phyloP scores from a whole-genome alignment of 2,113 vertebrate genomes.

The Chlamydotis undulata region DNA sequence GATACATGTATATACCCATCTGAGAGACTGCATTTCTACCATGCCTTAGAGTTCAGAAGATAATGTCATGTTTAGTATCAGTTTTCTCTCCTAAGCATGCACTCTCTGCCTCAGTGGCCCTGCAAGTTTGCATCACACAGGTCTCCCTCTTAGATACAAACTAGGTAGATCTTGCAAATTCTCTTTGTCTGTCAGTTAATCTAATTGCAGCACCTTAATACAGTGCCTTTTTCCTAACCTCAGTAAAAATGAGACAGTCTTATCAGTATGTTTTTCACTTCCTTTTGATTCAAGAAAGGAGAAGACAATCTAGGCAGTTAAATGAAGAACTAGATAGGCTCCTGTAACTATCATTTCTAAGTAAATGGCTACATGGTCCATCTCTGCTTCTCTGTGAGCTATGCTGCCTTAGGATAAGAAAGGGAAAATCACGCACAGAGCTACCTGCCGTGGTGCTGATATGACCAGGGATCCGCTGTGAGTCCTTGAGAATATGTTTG shows the following conservation, averaged over 20 bases:
- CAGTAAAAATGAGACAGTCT: background rate
- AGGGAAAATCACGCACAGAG: background rate
- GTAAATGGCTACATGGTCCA: background rate
- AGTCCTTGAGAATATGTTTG: background rate
- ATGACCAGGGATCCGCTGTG: accelerated
- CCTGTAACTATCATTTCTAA: background rate
- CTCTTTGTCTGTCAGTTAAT: background rate
- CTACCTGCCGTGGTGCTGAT: background rate
- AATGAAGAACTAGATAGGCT: background rate
- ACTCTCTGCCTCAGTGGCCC: background rate
- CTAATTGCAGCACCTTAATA: background rate
- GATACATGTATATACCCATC: background rate
- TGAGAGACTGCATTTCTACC: background rate
- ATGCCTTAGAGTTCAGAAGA: background rate
- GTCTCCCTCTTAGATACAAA: background rate
- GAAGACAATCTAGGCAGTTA: background rate
- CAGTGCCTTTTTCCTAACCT: background rate
- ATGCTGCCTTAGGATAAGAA: background rate
- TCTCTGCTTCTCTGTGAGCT: background rate
- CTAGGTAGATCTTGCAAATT: background rate
- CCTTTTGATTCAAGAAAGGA: background rate
- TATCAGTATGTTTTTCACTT: background rate
- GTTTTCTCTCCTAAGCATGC: background rate
- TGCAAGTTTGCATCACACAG: background rate
- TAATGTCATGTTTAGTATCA: background rate